A percentile compares a stretch with the other conserved stretches of the same genome.
These are phyloP conservation scores for Lymantria monacha DNA, from an alignment of 2,888 invertebrate species.

Conservation along the genomic window DNA sequence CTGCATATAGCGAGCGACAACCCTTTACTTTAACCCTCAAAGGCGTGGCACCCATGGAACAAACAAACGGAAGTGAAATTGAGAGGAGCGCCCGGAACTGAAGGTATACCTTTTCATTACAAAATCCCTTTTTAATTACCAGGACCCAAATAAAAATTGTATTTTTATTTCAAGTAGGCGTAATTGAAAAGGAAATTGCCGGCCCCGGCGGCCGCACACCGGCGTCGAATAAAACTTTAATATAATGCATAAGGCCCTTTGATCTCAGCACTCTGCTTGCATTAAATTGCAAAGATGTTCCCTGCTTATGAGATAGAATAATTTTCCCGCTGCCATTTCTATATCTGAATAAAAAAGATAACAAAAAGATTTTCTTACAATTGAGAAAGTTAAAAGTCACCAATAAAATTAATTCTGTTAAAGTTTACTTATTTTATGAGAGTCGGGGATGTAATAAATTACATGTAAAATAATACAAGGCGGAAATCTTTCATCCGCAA, in stretches of 20 bases:
- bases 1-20: constrained; percentile 54
- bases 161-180: constrained; percentile 80
- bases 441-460: constrained; percentile 70
- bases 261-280: constrained; percentile 74
- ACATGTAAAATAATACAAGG: constrained; percentile 73
- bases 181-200: constrained; percentile 81
- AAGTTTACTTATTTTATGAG: constrained; percentile 42
- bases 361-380: constrained; percentile 22
- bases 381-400: constrained; percentile 31
- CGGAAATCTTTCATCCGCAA: constrained; percentile 70
- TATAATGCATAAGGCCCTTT: constrained; percentile 80
- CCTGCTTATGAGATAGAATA: constrained; percentile 46
- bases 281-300: constrained; percentile 67
- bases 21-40: constrained; percentile 66
- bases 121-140: constrained; percentile 82
- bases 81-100: constrained; percentile 79
- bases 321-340: constrained; percentile 28
- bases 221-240: constrained; percentile 78
- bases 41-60: constrained; percentile 70
- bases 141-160: constrained; percentile 79
- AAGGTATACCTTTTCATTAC: constrained; percentile 81
- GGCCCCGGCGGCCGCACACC: constrained; percentile 61
- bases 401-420: constrained; percentile 43
- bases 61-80: constrained; percentile 80
- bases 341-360: constrained; percentile 19